Evolutionary conservation across 2,888 invertebrate genomes (phyloP).

Genomic region (Norana najaformis): DNA sequence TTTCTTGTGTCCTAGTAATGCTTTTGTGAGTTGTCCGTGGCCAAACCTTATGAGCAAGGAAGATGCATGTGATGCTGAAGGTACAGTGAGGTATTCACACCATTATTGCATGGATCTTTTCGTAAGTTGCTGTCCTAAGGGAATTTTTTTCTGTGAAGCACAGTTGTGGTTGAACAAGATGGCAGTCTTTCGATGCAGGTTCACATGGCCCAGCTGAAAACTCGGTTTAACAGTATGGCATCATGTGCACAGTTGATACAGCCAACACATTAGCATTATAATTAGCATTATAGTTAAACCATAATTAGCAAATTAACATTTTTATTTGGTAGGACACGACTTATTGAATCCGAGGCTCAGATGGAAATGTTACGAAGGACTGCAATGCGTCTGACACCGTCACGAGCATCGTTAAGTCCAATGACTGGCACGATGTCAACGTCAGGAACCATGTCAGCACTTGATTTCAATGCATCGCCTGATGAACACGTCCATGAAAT

Average conservation of each 20-base stretch:
- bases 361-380: conserved; percentile 71
- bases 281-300: too few relatives aligned
- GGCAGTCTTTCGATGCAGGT: too few relatives aligned
- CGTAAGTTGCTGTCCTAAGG: too few relatives aligned
- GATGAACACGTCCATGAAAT: conserved; percentile 59
- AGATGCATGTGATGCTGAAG: too few relatives aligned
- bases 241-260: neutral
- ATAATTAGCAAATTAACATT: neutral
- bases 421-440: neutral
- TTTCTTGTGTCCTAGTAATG: too few relatives aligned
- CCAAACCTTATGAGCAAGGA: too few relatives aligned
- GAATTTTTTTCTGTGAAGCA: too few relatives aligned
- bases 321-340: conserved; percentile 70
- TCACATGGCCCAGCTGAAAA: too few relatives aligned
- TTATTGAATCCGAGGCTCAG: conserved; percentile 83
- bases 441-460: conserved; percentile 22
- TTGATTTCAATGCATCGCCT: conserved; percentile 34
- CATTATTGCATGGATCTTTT: too few relatives aligned
- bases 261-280: neutral
- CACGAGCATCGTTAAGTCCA: conserved; percentile 42
- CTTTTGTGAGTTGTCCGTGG: too few relatives aligned
- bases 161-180: too few relatives aligned
- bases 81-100: too few relatives aligned
- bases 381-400: conserved; percentile 43
- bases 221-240: neutral